Evolutionary conservation across 2,113 vertebrate species (phyloP).

Genomic region (Apteryx owenii): DNA sequence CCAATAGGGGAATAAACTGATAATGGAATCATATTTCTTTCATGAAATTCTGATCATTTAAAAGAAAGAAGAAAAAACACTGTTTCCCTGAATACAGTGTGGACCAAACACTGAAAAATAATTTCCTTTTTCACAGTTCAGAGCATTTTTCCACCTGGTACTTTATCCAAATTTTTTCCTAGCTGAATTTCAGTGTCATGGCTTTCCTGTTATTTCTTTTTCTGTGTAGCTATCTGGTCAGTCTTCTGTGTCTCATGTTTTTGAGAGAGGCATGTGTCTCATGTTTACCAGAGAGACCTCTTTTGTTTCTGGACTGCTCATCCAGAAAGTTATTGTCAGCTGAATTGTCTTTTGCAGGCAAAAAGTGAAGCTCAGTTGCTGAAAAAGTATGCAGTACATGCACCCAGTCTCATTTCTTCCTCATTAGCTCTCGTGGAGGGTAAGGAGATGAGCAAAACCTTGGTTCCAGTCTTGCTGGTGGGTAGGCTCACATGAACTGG

Average conservation of each 20-base stretch:
- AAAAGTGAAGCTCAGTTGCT: background rate
- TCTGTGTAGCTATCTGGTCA: background rate
- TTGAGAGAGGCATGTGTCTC: too few species aligned
- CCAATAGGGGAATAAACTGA: background rate
- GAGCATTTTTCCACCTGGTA: background rate
- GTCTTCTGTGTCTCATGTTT: background rate
- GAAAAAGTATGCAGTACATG: background rate
- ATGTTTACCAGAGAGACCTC: background rate
- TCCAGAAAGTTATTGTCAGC: background rate
- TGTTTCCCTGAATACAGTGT: background rate
- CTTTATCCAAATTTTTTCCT: background rate
- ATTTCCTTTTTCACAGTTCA: conserved; percentile 30
- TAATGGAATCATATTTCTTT: conserved; percentile 37
- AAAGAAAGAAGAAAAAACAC: background rate
- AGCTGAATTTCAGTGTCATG: background rate
- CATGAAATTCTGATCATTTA: background rate
- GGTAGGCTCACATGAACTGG: background rate
- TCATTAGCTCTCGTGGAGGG: background rate
- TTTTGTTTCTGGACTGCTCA: background rate
- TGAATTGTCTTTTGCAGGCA: background rate
- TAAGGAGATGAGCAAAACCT: background rate
- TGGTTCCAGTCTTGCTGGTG: background rate
- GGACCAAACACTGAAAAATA: conserved; percentile 1
- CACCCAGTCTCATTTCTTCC: background rate
- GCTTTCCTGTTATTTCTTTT: background rate